Evolutionary conservation across 2,797 vertebrate species (phyloP), one percentile per base, ranked within the genome.

Genomic region (Melanotaenia boesemani): DNA sequence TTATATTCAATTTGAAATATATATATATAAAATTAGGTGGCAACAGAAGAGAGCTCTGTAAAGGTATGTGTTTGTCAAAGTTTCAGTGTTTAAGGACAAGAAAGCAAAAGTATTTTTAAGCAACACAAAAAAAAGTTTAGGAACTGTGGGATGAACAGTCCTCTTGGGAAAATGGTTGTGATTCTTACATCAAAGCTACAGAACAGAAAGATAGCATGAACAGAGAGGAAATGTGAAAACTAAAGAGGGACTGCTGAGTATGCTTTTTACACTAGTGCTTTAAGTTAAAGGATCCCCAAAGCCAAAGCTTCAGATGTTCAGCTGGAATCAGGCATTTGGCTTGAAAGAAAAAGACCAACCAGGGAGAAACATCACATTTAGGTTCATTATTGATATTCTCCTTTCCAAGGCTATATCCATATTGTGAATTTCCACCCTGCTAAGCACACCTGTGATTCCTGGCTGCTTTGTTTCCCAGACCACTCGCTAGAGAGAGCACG

Each of bases 401-500:
- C 68, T 70, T 85, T 69, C 75, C 76, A 80, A 74, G 58, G 36
- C 48, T 67, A 2, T 62, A 41, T 55, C 61, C 78, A 71, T 77
- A 82, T 85, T 82, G 77, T 78, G 69, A 52, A 86, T 87, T 83
- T 89, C 81, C 86, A 83, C 69, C 63, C 67, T 28, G 65, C 28
- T 84, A 78, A 81, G 73, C 82, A 87, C 92, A 93, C 87, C 90
- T 90, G 91, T 67, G 89, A 75, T 84, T 85, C 67, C 86, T 91
- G 89, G 87, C 85, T 72, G 68, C 80, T 70, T 39, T 9, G 26
- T 63, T 57, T 86, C 20, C 75, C 55, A 65, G 46, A 69, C 63
- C 39, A 4, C 59, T 71, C 73, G 30, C 57, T 36, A 37, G 70
- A 67, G 71, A 85, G 22, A 68, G 56, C 30, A 9, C 22, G 60